Evolutionary conservation across 2,888 invertebrate species (phyloP).

Genomic region (Lobophora halterata): DNA sequence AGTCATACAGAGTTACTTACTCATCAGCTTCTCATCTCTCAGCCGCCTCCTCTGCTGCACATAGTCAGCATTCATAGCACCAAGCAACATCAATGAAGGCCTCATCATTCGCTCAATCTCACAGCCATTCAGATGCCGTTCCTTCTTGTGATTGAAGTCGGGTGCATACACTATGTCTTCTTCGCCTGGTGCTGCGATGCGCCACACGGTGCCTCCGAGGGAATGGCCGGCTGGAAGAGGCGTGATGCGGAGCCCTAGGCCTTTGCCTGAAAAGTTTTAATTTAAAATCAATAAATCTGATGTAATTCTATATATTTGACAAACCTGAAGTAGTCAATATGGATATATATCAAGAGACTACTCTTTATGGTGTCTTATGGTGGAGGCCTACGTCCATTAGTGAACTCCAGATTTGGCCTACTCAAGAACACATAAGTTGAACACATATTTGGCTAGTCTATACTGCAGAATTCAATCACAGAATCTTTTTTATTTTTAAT

Average conservation of each 20-base stretch:
- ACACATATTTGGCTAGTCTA: no score
- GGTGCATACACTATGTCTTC: constrained; percentile 99
- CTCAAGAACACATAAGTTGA: no score
- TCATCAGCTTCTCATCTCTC: constrained; percentile 98
- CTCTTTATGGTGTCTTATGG: no score
- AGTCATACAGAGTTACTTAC: constrained; percentile 70
- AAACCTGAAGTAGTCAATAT: no score
- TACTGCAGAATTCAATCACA: no score
- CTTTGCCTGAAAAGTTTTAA: constrained; percentile 85
- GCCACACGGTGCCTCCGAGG: constrained; percentile 99
- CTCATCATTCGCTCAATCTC: constrained; percentile 94
- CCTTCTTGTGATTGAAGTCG: constrained; percentile 99
- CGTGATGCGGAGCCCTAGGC: constrained; percentile 96
- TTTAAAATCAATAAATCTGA: no score
- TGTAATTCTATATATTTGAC: no score
- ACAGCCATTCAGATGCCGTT: constrained; percentile 97
- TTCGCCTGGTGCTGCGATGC: constrained; percentile 98
- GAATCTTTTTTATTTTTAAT: no score
- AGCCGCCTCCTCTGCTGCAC: constrained; percentile 93
- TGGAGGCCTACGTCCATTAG: no score
- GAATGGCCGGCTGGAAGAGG: constrained; percentile 98
- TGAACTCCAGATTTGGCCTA: no score
- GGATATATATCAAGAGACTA: no score
- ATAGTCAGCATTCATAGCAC: constrained; percentile 97
- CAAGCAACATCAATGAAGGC: constrained; percentile 96